phyloP scores from a whole-genome alignment of 2,113 vertebrate species.

The Desmodus rotundus region DNA sequence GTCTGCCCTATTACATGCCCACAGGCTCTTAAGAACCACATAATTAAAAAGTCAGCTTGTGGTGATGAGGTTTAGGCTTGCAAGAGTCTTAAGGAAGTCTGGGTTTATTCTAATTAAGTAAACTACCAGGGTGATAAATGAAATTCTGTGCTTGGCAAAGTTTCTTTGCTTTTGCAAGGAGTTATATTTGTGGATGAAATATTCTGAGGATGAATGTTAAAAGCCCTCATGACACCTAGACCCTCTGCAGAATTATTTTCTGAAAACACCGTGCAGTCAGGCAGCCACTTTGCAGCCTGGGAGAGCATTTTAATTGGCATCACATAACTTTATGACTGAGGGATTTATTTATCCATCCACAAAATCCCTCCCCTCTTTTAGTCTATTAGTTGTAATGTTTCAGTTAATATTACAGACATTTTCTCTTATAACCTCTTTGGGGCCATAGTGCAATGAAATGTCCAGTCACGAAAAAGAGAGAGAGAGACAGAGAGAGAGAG shows the following conservation, averaged over 20 bases:
- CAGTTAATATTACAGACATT: slow-evolving; percentile 59
- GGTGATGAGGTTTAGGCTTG: slow-evolving; percentile 50
- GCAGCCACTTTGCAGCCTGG: slow-evolving; percentile 58
- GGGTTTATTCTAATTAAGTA: slow-evolving; percentile 65
- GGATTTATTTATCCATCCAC: slow-evolving; percentile 35
- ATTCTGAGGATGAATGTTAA: slow-evolving; percentile 36
- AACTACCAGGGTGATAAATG: slow-evolving; percentile 67
- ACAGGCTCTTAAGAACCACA: slow-evolving; percentile 44
- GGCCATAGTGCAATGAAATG: neutral
- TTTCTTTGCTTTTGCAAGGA: slow-evolving; percentile 19
- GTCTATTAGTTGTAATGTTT: slow-evolving; percentile 56
- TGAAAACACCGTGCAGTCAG: slow-evolving; percentile 49
- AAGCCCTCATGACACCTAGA: slow-evolving; percentile 27
- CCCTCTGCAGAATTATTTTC: slow-evolving; percentile 59
- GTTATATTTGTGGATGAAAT: slow-evolving; percentile 39
- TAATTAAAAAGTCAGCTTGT: slow-evolving; percentile 69
- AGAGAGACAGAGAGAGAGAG: too few species aligned
- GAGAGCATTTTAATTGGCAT: slow-evolving; percentile 75
- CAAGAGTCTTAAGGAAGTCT: slow-evolving; percentile 48
- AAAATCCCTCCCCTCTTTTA: slow-evolving; percentile 24
- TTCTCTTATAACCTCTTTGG: slow-evolving; percentile 62
- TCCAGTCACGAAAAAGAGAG: neutral
- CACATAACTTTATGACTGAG: slow-evolving; percentile 61
- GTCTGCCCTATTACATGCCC: slow-evolving; percentile 2
- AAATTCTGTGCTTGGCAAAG: slow-evolving; percentile 54